Base-by-base conservation (phyloP, 2,888 invertebrate genomes). In the Prosopocoilus inquinatus region DNA sequence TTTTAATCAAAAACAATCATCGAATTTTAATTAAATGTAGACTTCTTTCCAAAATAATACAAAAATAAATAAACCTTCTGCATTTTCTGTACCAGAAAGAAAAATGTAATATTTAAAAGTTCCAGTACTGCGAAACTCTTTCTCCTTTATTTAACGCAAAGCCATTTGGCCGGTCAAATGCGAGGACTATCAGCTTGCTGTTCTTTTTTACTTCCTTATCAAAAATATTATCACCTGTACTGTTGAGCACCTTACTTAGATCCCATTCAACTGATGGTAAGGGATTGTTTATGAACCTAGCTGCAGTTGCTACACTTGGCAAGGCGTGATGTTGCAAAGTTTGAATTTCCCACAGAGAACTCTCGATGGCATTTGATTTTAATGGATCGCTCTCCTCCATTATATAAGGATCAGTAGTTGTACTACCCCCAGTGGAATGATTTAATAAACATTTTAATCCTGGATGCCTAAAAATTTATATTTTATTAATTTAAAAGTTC, bases 271-370 rank as follows among this genome's bases (percentile, higher is more conserved):
- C 78, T 11, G 81, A 79, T 0, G 89, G 88, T 39, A 90, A 70
- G 1, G 85, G 83, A 47, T 83, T 81, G 48, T 84, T 82, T 48
- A 92, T 86, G 63, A 89, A 88, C 62, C 82, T 80, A 0, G 94
- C 92, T 0, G 89, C 87, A 45, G 81, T 81, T 12, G 88, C 83
- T 7, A 94, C 86, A 57, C 82, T 82, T 2, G 93, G 90, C 64
- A 88, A 70, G 9, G 83, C 82, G 72, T 93, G 92, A 61, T 82
- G 80, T 70, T 90, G 88, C 60, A 96, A 79, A 9, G 89, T 85
- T 65, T 86, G 83, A 57, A 95, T 82, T 81, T 98, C 97, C 97
- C 97, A 98, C 52, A 98, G 81, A 46, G 91, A 93, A 70, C 96
- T 95, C 59, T 90, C 86, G 3, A 93, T 79, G 0, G 97, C 98